These are phyloP conservation scores for human DNA, from an alignment of 2,113 vertebrate species.

Conservation along the genomic window GRCh38 chr22:18158501-18159000, in stretches of 20 bases:
- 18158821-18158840: not conserved
- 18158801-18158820: not conserved
- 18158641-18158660: not conserved
- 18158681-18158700: not conserved
- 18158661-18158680: not conserved
- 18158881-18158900: not conserved
- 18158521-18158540: not conserved
- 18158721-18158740: not conserved
- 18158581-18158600: not conserved
- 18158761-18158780: not conserved
- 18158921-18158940: accelerated
- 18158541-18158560: not conserved
- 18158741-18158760: not conserved
- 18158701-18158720: not conserved
- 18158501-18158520: not conserved
- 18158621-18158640: not conserved
- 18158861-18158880: not conserved
- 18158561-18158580: not conserved
- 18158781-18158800: not conserved
- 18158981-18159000: not conserved
- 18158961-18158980: not conserved
- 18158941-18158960: not conserved
- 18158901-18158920: not conserved
- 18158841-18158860: not conserved
- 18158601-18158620: not conserved